phyloP scores from a whole-genome alignment of 2,888 invertebrate species.

The Polyommatus iphigenia region DNA sequence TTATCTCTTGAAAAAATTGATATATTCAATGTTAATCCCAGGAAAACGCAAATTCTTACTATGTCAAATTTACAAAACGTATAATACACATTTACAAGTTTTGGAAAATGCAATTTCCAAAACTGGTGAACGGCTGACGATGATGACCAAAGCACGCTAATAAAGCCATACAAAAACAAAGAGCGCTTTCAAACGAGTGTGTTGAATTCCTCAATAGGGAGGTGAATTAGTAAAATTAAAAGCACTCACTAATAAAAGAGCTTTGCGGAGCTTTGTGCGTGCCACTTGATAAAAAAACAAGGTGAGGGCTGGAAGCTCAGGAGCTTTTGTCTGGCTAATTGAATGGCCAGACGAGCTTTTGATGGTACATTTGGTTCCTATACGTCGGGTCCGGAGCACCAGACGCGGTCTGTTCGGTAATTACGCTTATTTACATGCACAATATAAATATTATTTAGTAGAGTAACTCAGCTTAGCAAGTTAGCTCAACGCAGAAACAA shows the following conservation, averaged over 20 bases:
- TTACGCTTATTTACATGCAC: background rate
- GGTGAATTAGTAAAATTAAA: slow-evolving; percentile 25
- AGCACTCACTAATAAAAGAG: slow-evolving; percentile 27
- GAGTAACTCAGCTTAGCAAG: background rate
- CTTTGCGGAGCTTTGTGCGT: slow-evolving; percentile 24
- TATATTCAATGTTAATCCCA: too few species aligned
- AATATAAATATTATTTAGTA: background rate
- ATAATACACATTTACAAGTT: too few species aligned
- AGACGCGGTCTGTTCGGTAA: background rate
- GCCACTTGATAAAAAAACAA: slow-evolving; percentile 23
- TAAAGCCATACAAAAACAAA: slow-evolving; percentile 22
- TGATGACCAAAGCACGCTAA: background rate
- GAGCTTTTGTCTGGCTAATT: slow-evolving; percentile 15
- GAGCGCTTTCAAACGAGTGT: slow-evolving; percentile 2
- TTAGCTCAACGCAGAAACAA: too few species aligned
- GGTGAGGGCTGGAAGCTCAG: slow-evolving; percentile 22
- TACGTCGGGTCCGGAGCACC: background rate
- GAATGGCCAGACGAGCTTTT: slow-evolving; percentile 25
- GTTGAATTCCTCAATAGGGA: slow-evolving; percentile 9
- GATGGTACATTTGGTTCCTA: slow-evolving; percentile 18
- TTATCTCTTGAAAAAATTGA: too few species aligned
- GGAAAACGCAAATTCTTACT: too few species aligned
- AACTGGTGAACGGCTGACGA: background rate
- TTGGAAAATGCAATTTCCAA: too few species aligned
- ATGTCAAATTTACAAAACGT: too few species aligned